These are phyloP conservation scores for Syrista parreyssii DNA, from an alignment of 2,888 invertebrate genomes.

Conservation along the genomic window DNA sequence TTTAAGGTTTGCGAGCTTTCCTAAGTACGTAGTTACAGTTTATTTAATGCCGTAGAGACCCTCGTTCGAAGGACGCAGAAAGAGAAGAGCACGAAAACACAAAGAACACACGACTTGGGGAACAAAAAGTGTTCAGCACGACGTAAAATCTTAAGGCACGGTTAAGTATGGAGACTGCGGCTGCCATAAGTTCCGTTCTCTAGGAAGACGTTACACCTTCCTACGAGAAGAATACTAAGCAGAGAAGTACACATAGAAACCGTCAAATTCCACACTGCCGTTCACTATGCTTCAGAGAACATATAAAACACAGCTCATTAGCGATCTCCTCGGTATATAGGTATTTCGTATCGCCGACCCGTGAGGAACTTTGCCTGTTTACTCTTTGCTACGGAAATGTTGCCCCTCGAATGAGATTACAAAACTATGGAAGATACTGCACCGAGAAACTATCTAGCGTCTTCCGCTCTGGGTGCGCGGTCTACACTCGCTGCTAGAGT, in stretches of 20 bases:
- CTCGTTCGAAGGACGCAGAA: too few relatives aligned
- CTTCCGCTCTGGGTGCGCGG: background rate
- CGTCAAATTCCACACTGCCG: background rate
- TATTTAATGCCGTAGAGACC: too few relatives aligned
- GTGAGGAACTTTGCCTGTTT: background rate
- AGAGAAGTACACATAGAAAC: background rate
- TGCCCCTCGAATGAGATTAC: background rate
- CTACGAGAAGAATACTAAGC: background rate
- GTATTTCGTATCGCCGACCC: background rate
- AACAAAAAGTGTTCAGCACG: background rate
- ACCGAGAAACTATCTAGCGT: background rate
- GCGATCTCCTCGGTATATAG: background rate
- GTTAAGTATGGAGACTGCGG: background rate
- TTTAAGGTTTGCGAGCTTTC: too few relatives aligned
- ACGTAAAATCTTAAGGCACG: background rate
- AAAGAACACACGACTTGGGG: background rate
- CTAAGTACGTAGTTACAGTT: too few relatives aligned
- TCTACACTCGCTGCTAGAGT: background rate
- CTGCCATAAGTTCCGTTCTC: background rate
- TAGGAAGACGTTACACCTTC: background rate
- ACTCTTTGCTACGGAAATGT: background rate
- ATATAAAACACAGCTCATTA: background rate
- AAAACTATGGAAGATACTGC: background rate
- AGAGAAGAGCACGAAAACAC: too few relatives aligned
- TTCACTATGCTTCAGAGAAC: background rate